Conservation (phyloP, 2,113 vertebrate genomes). For the Alligator mississippiensis region DNA sequence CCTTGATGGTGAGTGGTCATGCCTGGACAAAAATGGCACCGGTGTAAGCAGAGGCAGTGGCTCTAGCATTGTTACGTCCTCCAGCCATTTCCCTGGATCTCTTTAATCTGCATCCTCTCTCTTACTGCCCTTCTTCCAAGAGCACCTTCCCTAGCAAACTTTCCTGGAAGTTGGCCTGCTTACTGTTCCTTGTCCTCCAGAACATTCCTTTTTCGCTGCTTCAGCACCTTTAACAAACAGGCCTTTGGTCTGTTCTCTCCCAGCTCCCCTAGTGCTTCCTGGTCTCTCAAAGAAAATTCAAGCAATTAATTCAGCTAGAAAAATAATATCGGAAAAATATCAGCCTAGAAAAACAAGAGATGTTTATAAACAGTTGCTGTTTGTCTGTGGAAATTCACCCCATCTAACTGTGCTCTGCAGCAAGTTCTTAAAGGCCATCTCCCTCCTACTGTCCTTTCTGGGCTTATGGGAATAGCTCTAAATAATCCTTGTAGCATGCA, state of each 20-base stretch:
- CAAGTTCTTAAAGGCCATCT: neutral
- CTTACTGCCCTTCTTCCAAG: too few relatives aligned
- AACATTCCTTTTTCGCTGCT: too few relatives aligned
- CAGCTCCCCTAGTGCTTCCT: neutral
- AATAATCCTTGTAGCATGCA: neutral
- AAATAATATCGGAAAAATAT: rapidly evolving
- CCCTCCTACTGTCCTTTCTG: constrained; percentile 15
- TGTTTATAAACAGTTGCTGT: neutral
- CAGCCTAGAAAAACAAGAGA: neutral
- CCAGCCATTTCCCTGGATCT: too few relatives aligned
- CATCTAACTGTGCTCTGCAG: neutral
- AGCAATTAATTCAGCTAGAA: neutral
- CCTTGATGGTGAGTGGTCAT: too few relatives aligned
- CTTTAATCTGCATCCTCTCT: too few relatives aligned
- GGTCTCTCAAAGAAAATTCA: neutral
- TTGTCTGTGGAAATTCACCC: neutral
- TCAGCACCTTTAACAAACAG: neutral
- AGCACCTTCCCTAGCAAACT: too few relatives aligned
- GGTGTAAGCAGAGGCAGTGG: too few relatives aligned
- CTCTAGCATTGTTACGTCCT: too few relatives aligned
- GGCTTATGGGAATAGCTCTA: neutral
- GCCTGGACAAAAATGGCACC: too few relatives aligned
- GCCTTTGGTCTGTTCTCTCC: neutral
- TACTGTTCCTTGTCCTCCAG: too few relatives aligned
- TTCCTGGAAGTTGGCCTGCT: too few relatives aligned